Conservation (phyloP, 1,140 invertebrate genomes). For the Mamestra configurata region DNA sequence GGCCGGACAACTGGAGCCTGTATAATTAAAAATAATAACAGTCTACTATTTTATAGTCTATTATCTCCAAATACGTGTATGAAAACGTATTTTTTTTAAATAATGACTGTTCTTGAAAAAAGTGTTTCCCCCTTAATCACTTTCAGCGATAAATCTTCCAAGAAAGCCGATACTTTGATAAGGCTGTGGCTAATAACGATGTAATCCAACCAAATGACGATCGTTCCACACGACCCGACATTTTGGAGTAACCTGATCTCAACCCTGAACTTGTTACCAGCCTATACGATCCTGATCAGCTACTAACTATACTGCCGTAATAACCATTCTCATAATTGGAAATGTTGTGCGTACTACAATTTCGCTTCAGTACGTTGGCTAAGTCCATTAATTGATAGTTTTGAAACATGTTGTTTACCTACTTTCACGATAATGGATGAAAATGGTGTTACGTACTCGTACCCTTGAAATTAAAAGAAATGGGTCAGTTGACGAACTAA, state of each 20-base stretch:
- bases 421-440: no score
- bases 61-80: no score
- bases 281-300: not conserved
- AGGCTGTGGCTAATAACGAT: conserved; percentile 9
- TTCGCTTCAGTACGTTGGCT: no score
- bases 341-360: not conserved
- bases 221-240: not conserved
- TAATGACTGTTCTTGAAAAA: conserved; percentile 5
- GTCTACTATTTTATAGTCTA: no score
- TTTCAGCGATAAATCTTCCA: not conserved
- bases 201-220: not conserved
- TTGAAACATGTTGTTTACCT: no score
- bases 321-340: not conserved
- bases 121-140: conserved; percentile 10
- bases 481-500: no score
- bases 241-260: conserved; percentile 2
- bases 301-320: not conserved
- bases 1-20: no score
- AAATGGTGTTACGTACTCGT: no score
- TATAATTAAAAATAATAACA: not conserved
- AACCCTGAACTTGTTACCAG: not conserved
- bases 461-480: no score
- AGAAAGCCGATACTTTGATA: conserved; percentile 7
- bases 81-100: no score
- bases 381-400: no score